phyloP scores from a whole-genome alignment of 2,888 invertebrate genomes.

The Drosophila kuntzei region DNA sequence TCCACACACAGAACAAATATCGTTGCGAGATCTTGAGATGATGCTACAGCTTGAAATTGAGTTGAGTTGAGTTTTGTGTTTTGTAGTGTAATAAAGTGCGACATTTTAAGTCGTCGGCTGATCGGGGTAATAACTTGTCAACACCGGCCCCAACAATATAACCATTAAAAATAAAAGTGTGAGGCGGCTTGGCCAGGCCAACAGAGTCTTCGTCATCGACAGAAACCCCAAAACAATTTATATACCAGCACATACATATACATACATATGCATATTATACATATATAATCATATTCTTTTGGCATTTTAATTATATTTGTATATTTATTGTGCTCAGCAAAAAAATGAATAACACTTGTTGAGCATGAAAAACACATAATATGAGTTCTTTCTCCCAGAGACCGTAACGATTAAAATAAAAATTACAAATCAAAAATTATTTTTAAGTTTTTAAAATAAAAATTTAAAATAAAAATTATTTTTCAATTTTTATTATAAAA shows the following conservation, averaged over 20 bases:
- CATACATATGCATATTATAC: constrained; percentile 29
- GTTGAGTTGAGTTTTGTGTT: constrained; percentile 74
- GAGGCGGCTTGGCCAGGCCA: constrained; percentile 12
- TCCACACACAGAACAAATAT: constrained; percentile 52
- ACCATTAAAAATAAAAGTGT: constrained; percentile 54
- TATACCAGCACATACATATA: constrained; percentile 31
- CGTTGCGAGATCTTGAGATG: constrained; percentile 44
- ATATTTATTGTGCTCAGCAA: constrained; percentile 12
- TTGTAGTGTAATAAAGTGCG: constrained; percentile 78
- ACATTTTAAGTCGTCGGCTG: constrained; percentile 75
- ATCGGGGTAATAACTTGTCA: constrained; percentile 82
- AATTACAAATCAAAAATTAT: no score
- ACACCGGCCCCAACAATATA: constrained; percentile 71
- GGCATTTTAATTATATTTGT: constrained; percentile 40
- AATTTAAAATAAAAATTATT: no score
- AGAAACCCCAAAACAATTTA: constrained; percentile 42
- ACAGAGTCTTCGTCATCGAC: constrained; percentile 58
- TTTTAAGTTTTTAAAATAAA: no score
- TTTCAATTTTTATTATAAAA: no score
- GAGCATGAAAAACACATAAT: constrained; percentile 3
- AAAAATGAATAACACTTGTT: constrained; percentile 29
- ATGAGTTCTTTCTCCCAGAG: not conserved
- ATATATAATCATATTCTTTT: constrained; percentile 24
- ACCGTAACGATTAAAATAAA: no score
- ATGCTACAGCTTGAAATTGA: constrained; percentile 35